Evolutionary conservation across 2,888 invertebrate species (phyloP).

Genomic region (Bimastos eiseni): DNA sequence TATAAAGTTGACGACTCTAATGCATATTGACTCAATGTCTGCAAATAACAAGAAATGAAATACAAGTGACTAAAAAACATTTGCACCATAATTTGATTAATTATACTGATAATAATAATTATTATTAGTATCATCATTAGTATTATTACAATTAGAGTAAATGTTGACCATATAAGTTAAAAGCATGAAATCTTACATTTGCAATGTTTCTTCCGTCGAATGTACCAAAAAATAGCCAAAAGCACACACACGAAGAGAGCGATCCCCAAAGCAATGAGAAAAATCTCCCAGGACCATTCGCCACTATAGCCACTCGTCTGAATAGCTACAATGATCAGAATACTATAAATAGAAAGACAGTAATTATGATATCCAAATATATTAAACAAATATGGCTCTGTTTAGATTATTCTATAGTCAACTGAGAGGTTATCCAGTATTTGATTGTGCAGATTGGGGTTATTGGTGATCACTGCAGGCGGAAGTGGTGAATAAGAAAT

Average conservation of each 20-base stretch:
- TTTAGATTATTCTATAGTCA: neutral
- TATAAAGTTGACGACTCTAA: neutral
- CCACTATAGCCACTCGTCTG: neutral
- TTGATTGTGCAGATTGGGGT: too few relatives aligned
- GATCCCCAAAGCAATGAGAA: constrained; percentile 22
- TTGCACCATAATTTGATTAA: neutral
- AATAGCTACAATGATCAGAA: neutral
- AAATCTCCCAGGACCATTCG: constrained; percentile 20
- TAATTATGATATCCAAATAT: neutral
- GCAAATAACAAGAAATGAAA: neutral
- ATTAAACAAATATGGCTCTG: neutral
- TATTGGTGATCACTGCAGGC: too few relatives aligned
- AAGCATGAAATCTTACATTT: neutral
- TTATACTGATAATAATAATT: too few relatives aligned
- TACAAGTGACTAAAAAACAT: neutral
- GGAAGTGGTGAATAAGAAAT: neutral
- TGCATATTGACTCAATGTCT: neutral
- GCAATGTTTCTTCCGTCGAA: constrained; percentile 10
- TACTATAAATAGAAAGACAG: neutral
- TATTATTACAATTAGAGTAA: neutral
- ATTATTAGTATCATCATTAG: too few relatives aligned
- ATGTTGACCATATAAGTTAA: neutral
- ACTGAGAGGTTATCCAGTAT: neutral
- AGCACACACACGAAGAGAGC: neutral
- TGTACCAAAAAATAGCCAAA: neutral